phyloP scores from a whole-genome alignment of 2,797 vertebrate species.

The Aphelocoma californica region DNA sequence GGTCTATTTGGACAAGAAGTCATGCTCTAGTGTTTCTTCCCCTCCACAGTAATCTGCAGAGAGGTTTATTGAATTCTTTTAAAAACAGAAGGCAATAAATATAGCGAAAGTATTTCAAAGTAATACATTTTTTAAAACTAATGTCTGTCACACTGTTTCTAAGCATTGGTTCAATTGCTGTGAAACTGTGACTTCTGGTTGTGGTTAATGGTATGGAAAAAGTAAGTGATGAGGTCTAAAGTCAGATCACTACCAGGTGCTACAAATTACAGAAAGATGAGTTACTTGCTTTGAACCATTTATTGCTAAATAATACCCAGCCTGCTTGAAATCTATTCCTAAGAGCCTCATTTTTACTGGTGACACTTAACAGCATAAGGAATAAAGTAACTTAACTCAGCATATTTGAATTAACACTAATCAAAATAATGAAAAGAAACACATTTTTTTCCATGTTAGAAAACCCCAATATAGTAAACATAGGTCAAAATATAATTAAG shows the following conservation, averaged over 20 bases:
- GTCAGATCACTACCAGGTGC: background rate
- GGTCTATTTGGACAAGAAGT: background rate
- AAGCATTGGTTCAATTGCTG: background rate
- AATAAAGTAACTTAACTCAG: background rate
- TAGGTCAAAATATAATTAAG: background rate
- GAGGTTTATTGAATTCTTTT: background rate
- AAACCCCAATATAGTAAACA: fast-evolving
- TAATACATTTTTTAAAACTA: background rate
- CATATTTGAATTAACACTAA: background rate
- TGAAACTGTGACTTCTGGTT: background rate
- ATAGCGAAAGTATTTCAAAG: background rate
- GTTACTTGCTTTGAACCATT: background rate
- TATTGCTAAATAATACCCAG: background rate
- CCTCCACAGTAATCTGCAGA: background rate
- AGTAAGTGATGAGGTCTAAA: background rate
- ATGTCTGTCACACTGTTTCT: background rate
- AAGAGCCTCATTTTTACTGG: background rate
- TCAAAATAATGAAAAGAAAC: background rate
- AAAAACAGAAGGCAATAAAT: background rate
- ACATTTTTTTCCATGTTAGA: background rate
- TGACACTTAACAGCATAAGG: background rate
- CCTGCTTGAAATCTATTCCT: background rate
- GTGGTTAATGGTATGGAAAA: background rate
- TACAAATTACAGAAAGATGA: background rate
- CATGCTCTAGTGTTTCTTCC: background rate